Base-by-base conservation (phyloP, 2,113 vertebrate genomes). In the Phaethon lepturus region DNA sequence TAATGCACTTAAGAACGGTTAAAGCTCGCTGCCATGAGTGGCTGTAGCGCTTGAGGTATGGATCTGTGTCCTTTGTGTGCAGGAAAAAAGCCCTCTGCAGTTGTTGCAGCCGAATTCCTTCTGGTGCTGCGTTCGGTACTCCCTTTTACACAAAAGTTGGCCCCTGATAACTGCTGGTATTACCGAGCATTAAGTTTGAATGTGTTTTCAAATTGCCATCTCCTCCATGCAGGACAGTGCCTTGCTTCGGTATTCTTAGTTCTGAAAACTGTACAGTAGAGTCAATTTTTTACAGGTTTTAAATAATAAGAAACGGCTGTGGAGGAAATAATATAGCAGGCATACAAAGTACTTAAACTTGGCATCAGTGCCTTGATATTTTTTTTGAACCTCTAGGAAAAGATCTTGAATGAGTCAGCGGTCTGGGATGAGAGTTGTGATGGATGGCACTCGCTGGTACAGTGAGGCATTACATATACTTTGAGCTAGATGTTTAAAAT, bases 31-130 rank as follows among this genome's bases (percentile, higher is more conserved):
- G 95, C 95, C 92, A 3, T 79, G 86, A 67, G 59, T 45, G 71
- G 82, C 93, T 94, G 75, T 75, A 83, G 89, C 87, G 68, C 81
- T 29, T 29, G 86, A 97, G 90, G 85, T 93, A 81, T 82, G 92
- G 96, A 93, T 95, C 86, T 52, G 53, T 96, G 90, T 96, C 94
- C 96, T 98, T 98, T 98, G 97, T 98, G 97, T 96, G 93, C 92
- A 66, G 81, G 52, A 63, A 33, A 94, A 93, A 79, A 86, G 72
- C 77, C 83, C 93, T 94, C 94, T 93, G 95, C 89, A 91, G 81
- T 95, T 93, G 80, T 50, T 94, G 72, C 84, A 86, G 78, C 35
- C 44, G 64, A 85, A 93, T 92, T 96, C 77, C 84, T 89, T 84
- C 87, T 47, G 33, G 68, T 81, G 9, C n/a, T 93, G 63, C 9